Percentiles rank a stretch among this genome's conserved stretches.
Conservation (phyloP, 2,888 invertebrate species). For the Strigamia transsilvanica region DNA sequence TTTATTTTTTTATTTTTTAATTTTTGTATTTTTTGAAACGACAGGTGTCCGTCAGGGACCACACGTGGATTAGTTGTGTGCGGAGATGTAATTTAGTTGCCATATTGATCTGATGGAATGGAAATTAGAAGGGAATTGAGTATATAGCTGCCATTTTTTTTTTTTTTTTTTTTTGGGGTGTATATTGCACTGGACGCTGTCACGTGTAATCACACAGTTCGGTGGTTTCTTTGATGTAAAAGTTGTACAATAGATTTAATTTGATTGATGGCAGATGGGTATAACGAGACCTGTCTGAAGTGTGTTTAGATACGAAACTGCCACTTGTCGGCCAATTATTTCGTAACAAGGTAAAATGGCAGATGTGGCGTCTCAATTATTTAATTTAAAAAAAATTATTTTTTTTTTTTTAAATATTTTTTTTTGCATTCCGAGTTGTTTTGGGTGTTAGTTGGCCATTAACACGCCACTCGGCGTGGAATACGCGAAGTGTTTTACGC, state of each 20-base stretch:
- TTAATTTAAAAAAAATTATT: no score
- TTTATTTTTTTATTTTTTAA: not conserved
- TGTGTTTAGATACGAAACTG: not conserved
- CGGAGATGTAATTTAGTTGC: slow-evolving; percentile 28
- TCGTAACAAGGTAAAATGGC: no score
- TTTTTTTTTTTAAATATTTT: no score
- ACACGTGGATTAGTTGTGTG: not conserved
- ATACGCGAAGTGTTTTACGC: not conserved
- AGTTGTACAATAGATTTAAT: slow-evolving; percentile 27
- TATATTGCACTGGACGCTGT: not conserved
- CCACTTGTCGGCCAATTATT: not conserved
- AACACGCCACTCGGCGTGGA: not conserved
- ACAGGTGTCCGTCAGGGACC: slow-evolving; percentile 5
- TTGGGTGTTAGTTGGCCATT: not conserved
- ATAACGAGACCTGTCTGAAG: not conserved
- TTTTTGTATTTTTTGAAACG: not conserved
- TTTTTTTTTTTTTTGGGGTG: slow-evolving; percentile 13
- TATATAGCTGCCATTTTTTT: not conserved
- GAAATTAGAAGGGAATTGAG: not conserved
- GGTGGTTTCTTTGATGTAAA: slow-evolving; percentile 11
- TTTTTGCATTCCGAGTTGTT: no score
- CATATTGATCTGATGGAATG: slow-evolving; percentile 21
- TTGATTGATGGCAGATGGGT: not conserved
- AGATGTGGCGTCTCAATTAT: no score
- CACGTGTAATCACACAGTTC: slow-evolving; percentile 23